These are phyloP conservation scores for Macrosiphum euphorbiae DNA, from an alignment of 2,888 invertebrate genomes.

Conservation along the genomic window DNA sequence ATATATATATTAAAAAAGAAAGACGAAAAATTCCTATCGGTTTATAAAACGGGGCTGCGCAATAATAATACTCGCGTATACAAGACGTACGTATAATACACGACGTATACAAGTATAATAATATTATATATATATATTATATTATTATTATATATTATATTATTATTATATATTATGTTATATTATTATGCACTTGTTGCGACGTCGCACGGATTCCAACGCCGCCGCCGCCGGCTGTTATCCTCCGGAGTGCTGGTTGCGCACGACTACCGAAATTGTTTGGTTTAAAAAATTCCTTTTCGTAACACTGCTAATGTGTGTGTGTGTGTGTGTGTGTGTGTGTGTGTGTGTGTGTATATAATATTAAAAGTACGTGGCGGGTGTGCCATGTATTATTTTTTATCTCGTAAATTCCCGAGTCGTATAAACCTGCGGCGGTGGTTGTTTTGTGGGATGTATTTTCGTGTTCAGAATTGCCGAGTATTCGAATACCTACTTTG, in stretches of 20 bases:
- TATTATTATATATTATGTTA: neutral
- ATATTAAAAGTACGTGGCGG: neutral
- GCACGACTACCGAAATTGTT: constrained; percentile 56
- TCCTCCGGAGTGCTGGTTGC: constrained; percentile 36
- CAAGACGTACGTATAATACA: neutral
- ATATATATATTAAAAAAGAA: constrained; percentile 24
- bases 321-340: neutral
- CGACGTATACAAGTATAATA: neutral
- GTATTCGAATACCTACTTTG: too few relatives aligned
- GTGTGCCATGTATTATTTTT: neutral
- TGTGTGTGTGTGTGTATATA: neutral
- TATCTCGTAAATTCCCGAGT: neutral
- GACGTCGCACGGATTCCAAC: neutral
- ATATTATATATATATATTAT: neutral
- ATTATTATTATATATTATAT: neutral
- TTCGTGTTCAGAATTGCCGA: neutral
- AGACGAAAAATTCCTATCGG: constrained; percentile 52
- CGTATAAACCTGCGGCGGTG: neutral
- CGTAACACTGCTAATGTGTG: neutral
- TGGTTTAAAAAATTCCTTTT: constrained; percentile 21
- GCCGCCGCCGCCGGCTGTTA: constrained; percentile 9
- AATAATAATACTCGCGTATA: neutral
- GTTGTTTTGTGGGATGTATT: neutral
- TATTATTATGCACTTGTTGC: constrained; percentile 51
- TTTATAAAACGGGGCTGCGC: constrained; percentile 37